These are phyloP conservation scores for Dione juno DNA, from an alignment of 2,888 invertebrate genomes.

Conservation along the genomic window DNA sequence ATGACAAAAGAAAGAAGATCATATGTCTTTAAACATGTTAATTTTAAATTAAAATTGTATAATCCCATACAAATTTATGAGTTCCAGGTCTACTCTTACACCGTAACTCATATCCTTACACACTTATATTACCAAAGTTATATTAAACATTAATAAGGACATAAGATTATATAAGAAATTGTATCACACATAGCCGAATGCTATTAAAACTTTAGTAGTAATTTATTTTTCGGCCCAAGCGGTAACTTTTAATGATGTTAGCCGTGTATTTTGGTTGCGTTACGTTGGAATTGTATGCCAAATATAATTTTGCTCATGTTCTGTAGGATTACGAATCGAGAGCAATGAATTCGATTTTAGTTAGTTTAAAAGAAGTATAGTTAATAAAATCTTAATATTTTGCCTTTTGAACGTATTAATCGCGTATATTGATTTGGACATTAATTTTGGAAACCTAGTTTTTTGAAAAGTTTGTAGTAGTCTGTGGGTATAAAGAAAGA, in stretches of 20 bases:
- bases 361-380: not conserved
- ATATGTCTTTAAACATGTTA: too few species aligned
- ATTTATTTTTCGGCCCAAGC: constrained; percentile 62
- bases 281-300: not conserved
- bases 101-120: not conserved
- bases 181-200: constrained; percentile 42
- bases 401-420: too few species aligned
- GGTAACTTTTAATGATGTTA: constrained; percentile 66
- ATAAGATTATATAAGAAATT: constrained; percentile 38
- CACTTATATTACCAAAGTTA: constrained; percentile 25
- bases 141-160: constrained; percentile 29
- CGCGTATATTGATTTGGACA: too few species aligned
- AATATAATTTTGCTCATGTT: constrained; percentile 3
- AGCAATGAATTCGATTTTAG: not conserved
- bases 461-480: too few species aligned
- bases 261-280: constrained; percentile 25
- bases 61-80: not conserved
- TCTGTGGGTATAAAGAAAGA: too few species aligned
- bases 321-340: not conserved
- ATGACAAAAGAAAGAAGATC: too few species aligned
- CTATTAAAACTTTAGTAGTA: constrained; percentile 65
- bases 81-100: not conserved
- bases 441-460: too few species aligned
- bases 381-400: too few species aligned
- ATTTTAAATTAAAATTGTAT: too few species aligned